Percentiles rank a stretch among this genome's conserved stretches.
Conservation (phyloP, 2,113 vertebrate species). For the Grammomys dolichurus region DNA sequence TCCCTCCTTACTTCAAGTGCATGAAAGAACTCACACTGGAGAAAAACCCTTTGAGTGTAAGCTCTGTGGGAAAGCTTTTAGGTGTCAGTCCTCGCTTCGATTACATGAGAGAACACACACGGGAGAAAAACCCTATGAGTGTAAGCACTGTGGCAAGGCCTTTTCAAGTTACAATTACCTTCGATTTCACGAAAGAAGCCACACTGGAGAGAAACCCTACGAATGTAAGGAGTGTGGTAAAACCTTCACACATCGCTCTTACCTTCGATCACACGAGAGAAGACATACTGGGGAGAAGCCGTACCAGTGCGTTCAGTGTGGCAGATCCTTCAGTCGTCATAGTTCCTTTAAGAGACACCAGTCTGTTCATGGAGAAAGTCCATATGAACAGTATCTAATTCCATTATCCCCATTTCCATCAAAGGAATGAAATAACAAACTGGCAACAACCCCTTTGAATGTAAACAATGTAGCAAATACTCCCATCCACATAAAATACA, state of each 20-base stretch:
- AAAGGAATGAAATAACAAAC: neutral
- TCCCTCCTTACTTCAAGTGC: neutral
- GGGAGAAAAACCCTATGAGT: neutral
- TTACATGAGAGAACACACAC: neutral
- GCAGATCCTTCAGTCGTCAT: neutral
- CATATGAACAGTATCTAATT: neutral
- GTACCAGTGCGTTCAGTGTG: neutral
- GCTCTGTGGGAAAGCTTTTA: neutral
- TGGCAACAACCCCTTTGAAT: neutral
- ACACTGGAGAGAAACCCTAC: conserved; percentile 12
- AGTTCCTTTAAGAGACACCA: neutral
- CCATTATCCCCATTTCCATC: neutral
- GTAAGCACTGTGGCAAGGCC: conserved; percentile 1
- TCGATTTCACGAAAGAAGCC: conserved; percentile 7
- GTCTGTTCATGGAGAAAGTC: neutral
- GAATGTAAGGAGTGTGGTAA: conserved; percentile 14
- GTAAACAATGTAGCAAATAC: neutral
- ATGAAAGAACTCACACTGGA: neutral
- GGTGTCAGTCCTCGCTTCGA: neutral
- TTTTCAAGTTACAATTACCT: conserved; percentile 12
- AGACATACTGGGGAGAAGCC: conserved; percentile 1
- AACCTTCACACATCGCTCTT: conserved; percentile 6
- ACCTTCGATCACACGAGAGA: conserved; percentile 20
- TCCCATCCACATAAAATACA: neutral
- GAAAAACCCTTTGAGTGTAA: neutral